Base-by-base conservation (phyloP, 2,797 vertebrate species). In the Pithecia hirsuta region DNA sequence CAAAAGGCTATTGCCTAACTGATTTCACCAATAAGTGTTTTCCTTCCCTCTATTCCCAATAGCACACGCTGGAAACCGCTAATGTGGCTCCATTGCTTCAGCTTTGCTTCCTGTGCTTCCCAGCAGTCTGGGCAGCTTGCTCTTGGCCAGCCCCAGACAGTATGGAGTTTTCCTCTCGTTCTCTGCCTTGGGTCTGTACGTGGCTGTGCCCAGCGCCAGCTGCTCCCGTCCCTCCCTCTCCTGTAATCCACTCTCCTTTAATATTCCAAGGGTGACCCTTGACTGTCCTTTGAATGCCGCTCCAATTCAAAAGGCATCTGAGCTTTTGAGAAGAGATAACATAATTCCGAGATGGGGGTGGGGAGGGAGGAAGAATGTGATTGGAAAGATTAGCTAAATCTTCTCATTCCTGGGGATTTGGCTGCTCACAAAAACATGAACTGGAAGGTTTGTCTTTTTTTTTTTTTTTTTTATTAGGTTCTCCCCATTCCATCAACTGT, bases 221-320 rank as follows among this genome's bases (percentile, higher is more conserved):
- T 28, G 85, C 79, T 78, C 88, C 17, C 26, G 67, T 28, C 48
- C 79, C 97, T 95, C 92, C n/a, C 52, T 76, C 95, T 87, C 80
- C 28, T 82, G 70, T 97, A 97, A 98, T 97, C 96, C 96, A 97
- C 90, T 97, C 88, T 83, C 96, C 90, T 98, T 97, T 97, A 96
- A 97, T 97, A 97, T 97, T 96, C 97, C 97, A 96, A 79, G 81
- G 91, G 78, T 97, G 96, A 97, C 97, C 96, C 96, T 98, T 97
- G 97, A 97, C 96, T 95, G 88, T 97, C 95, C 97, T 97, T 97
- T 97, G 96, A 97, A 97, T 97, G 96, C 92, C 0, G 2, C 96
- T 97, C 92, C 93, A 93, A 98, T 96, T 97, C 97, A 95, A 97
- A 98, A 96, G 93, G 96, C 90, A 93, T 97, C 96, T 94, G 96